Conservation (phyloP, 2,113 vertebrate genomes). For the mouse (Mus musculus) region DNA sequence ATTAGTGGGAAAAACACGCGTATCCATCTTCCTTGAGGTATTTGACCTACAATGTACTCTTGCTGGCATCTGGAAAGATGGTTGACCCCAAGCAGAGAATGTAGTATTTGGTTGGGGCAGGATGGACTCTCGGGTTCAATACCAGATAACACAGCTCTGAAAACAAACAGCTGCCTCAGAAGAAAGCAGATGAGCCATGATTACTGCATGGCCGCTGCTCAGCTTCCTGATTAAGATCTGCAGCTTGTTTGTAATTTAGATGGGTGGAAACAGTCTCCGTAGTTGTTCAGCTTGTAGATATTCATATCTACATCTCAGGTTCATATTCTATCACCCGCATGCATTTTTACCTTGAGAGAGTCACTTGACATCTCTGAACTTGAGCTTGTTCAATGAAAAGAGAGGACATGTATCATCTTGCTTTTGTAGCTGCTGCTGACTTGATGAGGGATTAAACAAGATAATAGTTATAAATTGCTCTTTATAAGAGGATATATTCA, state of each 20-base stretch:
- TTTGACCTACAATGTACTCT: fast-evolving
- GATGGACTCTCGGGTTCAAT: neutral
- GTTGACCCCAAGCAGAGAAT: neutral
- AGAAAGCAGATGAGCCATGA: no score
- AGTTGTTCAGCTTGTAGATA: neutral
- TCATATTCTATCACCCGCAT: neutral
- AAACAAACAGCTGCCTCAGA: neutral
- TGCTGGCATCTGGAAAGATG: neutral
- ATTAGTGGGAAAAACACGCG: neutral
- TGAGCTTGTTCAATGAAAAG: neutral
- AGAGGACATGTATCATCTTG: neutral
- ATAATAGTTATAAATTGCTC: neutral
- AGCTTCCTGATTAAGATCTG: neutral
- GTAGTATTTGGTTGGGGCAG: neutral
- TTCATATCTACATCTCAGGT: neutral
- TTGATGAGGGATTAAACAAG: neutral
- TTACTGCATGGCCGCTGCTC: neutral
- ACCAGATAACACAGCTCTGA: neutral
- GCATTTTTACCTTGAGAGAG: neutral
- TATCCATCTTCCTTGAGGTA: neutral
- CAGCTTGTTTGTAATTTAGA: neutral
- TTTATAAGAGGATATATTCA: neutral
- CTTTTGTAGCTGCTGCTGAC: neutral
- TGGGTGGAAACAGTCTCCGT: fast-evolving
- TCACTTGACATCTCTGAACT: neutral